Percentiles rank a stretch among this genome's conserved stretches.
phyloP scores from a whole-genome alignment of 2,888 invertebrate genomes.

The Macaria notata region DNA sequence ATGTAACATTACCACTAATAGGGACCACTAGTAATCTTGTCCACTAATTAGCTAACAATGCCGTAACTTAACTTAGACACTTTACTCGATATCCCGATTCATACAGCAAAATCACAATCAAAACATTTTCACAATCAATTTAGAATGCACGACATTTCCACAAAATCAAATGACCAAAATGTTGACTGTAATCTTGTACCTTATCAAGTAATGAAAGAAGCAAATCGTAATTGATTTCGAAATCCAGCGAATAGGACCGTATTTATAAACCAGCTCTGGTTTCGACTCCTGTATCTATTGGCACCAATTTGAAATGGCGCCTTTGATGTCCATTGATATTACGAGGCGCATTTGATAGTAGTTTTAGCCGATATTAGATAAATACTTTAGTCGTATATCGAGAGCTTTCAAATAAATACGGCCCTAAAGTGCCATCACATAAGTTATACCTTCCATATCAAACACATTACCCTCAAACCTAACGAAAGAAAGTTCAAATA shows the following conservation, averaged over 20 bases:
- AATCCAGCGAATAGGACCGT: constrained; percentile 41
- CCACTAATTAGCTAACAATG: constrained; percentile 70
- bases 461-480: constrained; percentile 55
- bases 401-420: too few relatives aligned
- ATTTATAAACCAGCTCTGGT: too few relatives aligned
- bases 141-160: constrained; percentile 31
- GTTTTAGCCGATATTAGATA: too few relatives aligned
- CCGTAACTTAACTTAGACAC: constrained; percentile 67
- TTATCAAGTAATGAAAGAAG: constrained; percentile 58
- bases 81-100: constrained; percentile 54
- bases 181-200: constrained; percentile 70
- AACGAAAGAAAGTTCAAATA: constrained; percentile 55
- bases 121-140: constrained; percentile 45
- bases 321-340: too few relatives aligned
- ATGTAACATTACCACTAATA: constrained; percentile 72
- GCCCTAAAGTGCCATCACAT: constrained; percentile 43
- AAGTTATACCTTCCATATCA: constrained; percentile 46
- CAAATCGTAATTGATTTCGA: constrained; percentile 56
- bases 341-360: too few relatives aligned
- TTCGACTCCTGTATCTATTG: neutral
- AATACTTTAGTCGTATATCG: too few relatives aligned
- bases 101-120: constrained; percentile 48
- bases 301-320: too few relatives aligned
- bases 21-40: constrained; percentile 60
- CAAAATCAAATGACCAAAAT: constrained; percentile 47